These are phyloP conservation scores for Drosophila kambysellisi DNA, from an alignment of 2,888 invertebrate genomes.

Conservation along the genomic window DNA sequence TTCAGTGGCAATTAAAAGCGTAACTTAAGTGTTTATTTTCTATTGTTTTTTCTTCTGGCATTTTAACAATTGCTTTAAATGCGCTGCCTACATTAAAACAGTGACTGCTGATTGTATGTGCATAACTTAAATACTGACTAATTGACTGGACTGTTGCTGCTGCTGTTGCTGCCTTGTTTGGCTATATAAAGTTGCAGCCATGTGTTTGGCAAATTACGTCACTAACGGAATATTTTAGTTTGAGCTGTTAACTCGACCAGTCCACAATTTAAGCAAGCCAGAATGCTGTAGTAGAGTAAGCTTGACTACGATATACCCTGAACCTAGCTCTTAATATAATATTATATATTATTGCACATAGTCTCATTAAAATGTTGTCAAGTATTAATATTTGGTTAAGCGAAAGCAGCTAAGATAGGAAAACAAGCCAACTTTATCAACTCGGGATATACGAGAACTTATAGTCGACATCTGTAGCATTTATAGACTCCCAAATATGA, in stretches of 20 bases:
- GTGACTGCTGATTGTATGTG: conserved; percentile 61
- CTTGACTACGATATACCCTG: background rate
- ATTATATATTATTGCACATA: background rate
- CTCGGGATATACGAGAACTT: background rate
- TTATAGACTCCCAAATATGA: background rate
- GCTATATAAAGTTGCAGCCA: conserved; percentile 18
- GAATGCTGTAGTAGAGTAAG: background rate
- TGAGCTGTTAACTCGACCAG: conserved; percentile 34
- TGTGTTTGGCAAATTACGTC: background rate
- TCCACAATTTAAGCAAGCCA: conserved; percentile 18
- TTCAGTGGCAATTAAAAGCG: conserved; percentile 52
- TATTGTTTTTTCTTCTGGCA: conserved; percentile 17
- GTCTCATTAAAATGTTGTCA: background rate
- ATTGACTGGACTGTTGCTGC: conserved; percentile 39
- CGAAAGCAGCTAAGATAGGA: too few species aligned
- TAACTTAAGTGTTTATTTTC: conserved; percentile 12
- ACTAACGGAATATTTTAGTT: conserved; percentile 18
- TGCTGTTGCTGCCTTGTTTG: conserved; percentile 3
- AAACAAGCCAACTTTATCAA: background rate
- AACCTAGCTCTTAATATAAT: background rate
- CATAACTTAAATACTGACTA: conserved; percentile 65
- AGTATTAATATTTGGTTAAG: too few species aligned
- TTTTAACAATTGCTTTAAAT: conserved; percentile 44
- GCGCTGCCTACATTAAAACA: conserved; percentile 41
- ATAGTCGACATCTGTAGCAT: background rate